A percentile compares a stretch with the other conserved stretches of the same genome.
phyloP scores from a whole-genome alignment of 2,888 invertebrate species.

The Drosophila austrosaltans region DNA sequence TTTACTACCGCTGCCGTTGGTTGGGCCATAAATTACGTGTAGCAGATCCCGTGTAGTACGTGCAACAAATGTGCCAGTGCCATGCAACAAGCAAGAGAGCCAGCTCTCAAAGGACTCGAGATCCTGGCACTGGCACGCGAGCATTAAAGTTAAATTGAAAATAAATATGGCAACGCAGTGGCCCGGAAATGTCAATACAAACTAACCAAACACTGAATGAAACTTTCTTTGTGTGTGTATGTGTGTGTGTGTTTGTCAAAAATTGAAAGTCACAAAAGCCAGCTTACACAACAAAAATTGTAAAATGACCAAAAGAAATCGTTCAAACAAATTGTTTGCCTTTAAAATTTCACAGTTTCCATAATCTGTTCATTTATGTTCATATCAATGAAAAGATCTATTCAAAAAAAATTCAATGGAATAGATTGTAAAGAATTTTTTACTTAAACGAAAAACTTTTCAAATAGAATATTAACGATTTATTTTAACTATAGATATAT shows the following conservation, averaged over 20 bases:
- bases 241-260: constrained; percentile 22
- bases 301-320: neutral
- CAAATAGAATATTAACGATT: neutral
- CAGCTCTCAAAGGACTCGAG: constrained; percentile 24
- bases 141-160: constrained; percentile 68
- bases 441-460: neutral
- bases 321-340: neutral
- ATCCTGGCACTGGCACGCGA: constrained; percentile 44
- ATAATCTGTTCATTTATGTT: neutral
- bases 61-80: constrained; percentile 45
- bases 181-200: constrained; percentile 56
- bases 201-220: constrained; percentile 33
- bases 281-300: neutral
- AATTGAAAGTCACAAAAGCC: constrained; percentile 28
- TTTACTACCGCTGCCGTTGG: constrained; percentile 52
- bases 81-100: constrained; percentile 62
- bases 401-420: neutral
- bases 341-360: neutral
- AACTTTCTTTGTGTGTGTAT: neutral
- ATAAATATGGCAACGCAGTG: constrained; percentile 50
- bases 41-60: constrained; percentile 11
- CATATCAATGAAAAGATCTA: neutral
- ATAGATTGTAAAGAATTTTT: neutral
- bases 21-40: constrained; percentile 59
- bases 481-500: neutral